Evolutionary conservation across 2,113 vertebrate genomes (phyloP).

Genomic region (Podarcis cretensis): DNA sequence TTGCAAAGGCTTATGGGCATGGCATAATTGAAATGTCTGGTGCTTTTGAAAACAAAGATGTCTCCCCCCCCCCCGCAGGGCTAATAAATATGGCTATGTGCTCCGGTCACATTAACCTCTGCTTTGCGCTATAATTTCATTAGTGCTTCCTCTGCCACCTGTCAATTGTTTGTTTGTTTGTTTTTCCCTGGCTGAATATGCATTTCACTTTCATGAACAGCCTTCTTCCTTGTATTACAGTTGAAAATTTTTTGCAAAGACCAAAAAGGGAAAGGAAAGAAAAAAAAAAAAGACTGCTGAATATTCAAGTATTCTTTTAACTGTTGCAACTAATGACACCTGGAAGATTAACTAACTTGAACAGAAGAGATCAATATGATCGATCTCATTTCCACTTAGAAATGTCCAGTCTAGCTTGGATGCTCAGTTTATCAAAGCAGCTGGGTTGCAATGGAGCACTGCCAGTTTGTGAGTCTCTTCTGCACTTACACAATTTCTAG

Average conservation of each 20-base stretch:
- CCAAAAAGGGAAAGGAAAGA: not conserved
- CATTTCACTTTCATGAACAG: not conserved
- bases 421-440: not conserved
- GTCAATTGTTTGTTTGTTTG: not conserved
- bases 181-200: not conserved
- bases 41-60: not conserved
- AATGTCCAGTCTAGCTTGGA: not conserved
- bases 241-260: slow-evolving; percentile 8
- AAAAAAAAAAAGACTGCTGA: not conserved
- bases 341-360: not conserved
- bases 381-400: not conserved
- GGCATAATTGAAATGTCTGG: not conserved
- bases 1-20: slow-evolving; percentile 25
- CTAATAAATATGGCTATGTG: slow-evolving; percentile 9
- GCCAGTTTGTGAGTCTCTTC: not conserved
- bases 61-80: not conserved
- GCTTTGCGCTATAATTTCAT: slow-evolving; percentile 24
- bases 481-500: not conserved
- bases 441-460: not conserved
- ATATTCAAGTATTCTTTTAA: not conserved
- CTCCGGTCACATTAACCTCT: not conserved
- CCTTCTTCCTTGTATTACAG: not conserved
- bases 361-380: not conserved
- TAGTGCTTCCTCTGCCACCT: not conserved
- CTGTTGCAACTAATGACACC: not conserved